Conservation (phyloP, 1,140 invertebrate species). For the Cataglyphis hispanica region DNA sequence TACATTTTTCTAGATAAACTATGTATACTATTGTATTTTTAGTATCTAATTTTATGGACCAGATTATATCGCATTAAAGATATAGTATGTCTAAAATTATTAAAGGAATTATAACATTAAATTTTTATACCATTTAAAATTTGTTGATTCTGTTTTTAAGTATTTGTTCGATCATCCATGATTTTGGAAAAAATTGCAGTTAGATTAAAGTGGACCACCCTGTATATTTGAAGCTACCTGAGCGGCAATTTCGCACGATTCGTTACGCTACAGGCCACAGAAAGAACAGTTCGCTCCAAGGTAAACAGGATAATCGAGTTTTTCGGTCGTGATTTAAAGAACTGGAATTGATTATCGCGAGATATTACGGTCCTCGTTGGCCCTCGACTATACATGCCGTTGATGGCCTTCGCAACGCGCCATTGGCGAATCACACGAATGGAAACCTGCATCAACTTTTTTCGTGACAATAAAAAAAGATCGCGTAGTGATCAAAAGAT, state of each 20-base stretch:
- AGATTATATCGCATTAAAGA: too few species aligned
- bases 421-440: conserved; percentile 33
- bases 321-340: conserved; percentile 65
- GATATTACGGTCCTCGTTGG: conserved; percentile 61
- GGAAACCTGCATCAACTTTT: conserved; percentile 40
- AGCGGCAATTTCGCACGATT: conserved; percentile 65
- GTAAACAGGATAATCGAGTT: conserved; percentile 67
- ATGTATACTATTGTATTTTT: not conserved
- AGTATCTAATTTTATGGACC: not conserved
- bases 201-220: conserved; percentile 51
- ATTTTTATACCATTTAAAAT: not conserved
- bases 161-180: not conserved
- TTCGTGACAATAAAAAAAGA: conserved; percentile 10
- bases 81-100: not conserved
- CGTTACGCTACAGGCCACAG: conserved; percentile 61
- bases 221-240: conserved; percentile 55
- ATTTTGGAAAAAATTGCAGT: conserved; percentile 40
- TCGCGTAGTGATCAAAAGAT: not conserved
- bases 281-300: conserved; percentile 61
- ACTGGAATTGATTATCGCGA: conserved; percentile 65
- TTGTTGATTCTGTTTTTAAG: conserved; percentile 2
- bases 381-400: conserved; percentile 44
- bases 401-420: conserved; percentile 56
- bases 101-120: not conserved
- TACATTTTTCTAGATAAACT: not conserved